Evolutionary conservation across 92 coral and sea anemone species (phyloP).

Genomic region (Bergia sp.): DNA sequence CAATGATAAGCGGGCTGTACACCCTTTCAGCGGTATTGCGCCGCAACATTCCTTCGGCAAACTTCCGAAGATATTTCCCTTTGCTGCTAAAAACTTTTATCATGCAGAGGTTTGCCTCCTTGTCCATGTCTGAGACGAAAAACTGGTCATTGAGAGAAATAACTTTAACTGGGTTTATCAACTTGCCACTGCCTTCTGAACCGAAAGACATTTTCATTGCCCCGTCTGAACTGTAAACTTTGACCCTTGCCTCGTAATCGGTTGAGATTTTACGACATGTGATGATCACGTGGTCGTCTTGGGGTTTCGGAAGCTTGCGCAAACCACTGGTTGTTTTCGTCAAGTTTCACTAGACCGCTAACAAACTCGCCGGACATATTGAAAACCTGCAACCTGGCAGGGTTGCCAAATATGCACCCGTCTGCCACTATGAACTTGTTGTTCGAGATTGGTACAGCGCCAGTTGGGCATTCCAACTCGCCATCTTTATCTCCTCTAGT

Average conservation of each 20-base stretch:
- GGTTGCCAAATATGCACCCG: conserved; percentile 82
- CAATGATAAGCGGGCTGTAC: conserved; percentile 73
- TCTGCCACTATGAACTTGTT: conserved; percentile 70
- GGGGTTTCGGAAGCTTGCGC: conserved; percentile 54
- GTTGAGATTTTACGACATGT: conserved; percentile 74
- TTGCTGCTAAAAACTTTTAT: conserved; percentile 72
- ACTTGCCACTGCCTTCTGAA: conserved; percentile 68
- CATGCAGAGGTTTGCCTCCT: conserved; percentile 71
- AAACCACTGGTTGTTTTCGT: conserved; percentile 74
- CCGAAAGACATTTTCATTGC: conserved; percentile 72
- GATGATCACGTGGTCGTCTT: conserved; percentile 57
- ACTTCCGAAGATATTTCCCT: conserved; percentile 69
- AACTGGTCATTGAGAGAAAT: conserved; percentile 63
- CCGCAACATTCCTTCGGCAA: conserved; percentile 81
- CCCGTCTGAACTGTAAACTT: conserved; percentile 72
- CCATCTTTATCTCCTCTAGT: conserved; percentile 68
- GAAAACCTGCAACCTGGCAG: conserved; percentile 79
- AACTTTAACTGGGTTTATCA: conserved; percentile 68
- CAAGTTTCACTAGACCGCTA: conserved; percentile 60
- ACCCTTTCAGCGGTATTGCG: conserved; percentile 63
- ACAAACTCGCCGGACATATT: conserved; percentile 69
- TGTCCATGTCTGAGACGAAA: conserved; percentile 84
- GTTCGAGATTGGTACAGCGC: conserved; percentile 56
- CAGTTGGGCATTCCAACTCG: conserved; percentile 76
- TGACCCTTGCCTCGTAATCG: conserved; percentile 76